A percentile compares a stretch with the other conserved stretches of the same genome.
phyloP scores from a whole-genome alignment of 2,888 invertebrate genomes.

The Hirudinaria manillensis region DNA sequence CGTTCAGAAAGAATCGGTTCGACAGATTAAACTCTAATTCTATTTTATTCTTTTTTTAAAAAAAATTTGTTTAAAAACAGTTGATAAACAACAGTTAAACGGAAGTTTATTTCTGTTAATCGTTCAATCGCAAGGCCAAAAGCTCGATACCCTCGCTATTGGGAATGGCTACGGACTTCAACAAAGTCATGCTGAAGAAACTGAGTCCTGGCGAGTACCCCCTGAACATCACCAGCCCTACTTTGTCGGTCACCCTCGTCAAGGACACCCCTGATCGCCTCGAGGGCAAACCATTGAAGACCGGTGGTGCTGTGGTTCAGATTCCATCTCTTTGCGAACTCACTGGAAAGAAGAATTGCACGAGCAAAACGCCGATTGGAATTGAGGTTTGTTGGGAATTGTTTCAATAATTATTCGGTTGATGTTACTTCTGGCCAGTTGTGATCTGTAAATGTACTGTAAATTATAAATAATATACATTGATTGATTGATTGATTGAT shows the following conservation, averaged over 20 bases:
- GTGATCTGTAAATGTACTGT: too few relatives aligned
- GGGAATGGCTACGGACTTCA: background rate
- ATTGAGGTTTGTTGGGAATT: conserved; percentile 36
- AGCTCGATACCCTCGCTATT: too few relatives aligned
- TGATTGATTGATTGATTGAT: too few relatives aligned
- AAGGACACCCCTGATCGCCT: conserved; percentile 31
- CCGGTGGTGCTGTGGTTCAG: conserved; percentile 36
- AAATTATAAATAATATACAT: too few relatives aligned
- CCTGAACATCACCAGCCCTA: conserved; percentile 25
- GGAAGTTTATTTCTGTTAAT: too few relatives aligned
- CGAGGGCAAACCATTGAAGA: conserved; percentile 25
- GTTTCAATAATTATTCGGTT: background rate
- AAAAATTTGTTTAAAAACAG: too few relatives aligned
- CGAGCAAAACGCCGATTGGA: conserved; percentile 33
- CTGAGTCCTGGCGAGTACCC: conserved; percentile 34
- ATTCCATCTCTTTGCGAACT: conserved; percentile 41
- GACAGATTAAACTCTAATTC: background rate
- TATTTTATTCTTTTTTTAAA: too few relatives aligned
- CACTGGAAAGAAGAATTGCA: conserved; percentile 34
- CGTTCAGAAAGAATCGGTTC: conserved; percentile 30
- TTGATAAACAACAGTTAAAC: too few relatives aligned
- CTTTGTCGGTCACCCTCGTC: conserved; percentile 21
- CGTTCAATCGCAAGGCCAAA: too few relatives aligned
- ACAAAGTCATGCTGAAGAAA: conserved; percentile 27
- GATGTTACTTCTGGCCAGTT: too few relatives aligned